These are phyloP conservation scores for Amyelois transitella DNA, from an alignment of 1,140 invertebrate genomes.

Conservation along the genomic window DNA sequence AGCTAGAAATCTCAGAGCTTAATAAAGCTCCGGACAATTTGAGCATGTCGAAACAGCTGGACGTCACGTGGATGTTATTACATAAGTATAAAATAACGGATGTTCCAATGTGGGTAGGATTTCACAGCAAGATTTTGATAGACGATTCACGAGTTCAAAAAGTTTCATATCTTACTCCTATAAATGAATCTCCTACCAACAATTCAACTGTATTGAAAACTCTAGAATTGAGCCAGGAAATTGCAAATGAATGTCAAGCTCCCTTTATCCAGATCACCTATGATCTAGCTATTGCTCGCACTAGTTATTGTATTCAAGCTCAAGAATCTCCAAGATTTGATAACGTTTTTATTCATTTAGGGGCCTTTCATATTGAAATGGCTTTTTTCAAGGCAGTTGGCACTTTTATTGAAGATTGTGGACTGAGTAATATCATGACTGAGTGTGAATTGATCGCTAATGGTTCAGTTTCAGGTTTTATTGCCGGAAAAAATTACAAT, in stretches of 20 bases:
- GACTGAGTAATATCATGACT: constrained; percentile 56
- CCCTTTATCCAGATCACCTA: constrained; percentile 39
- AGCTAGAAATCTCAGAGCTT: no score
- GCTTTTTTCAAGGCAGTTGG: constrained; percentile 69
- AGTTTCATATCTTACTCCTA: no score
- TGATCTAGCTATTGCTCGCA: constrained; percentile 57
- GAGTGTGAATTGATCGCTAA: no score
- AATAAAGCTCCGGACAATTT: no score
- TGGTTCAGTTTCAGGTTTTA: no score
- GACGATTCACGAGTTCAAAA: no score
- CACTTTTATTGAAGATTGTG: constrained; percentile 61
- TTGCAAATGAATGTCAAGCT: constrained; percentile 16
- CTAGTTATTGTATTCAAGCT: constrained; percentile 47
- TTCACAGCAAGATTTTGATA: no score
- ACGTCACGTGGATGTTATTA: no score
- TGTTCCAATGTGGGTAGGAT: no score
- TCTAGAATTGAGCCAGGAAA: constrained; percentile 29
- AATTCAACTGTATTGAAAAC: constrained; percentile 47
- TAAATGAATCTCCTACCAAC: constrained; percentile 53
- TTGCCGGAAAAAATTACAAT: no score
- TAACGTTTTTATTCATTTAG: constrained; percentile 68
- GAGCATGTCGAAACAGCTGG: no score
- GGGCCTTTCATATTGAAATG: constrained; percentile 67
- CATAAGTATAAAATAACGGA: no score
- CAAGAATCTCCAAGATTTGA: constrained; percentile 39